Evolutionary conservation across 2,113 vertebrate species (phyloP).

Genomic region (cattle (Bos taurus)): ARS-UCD2.0 NC_037346.1:54970501-54971000

Average conservation of each 20-base stretch:
- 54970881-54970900: neutral
- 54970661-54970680: neutral
- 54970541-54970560: too few species aligned
- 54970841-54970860: neutral
- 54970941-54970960: neutral
- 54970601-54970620: fast-evolving
- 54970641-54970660: neutral
- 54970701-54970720: neutral
- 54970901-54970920: neutral
- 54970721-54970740: neutral
- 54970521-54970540: neutral
- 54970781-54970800: neutral
- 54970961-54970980: neutral
- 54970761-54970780: neutral
- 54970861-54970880: neutral
- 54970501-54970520: fast-evolving
- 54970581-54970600: neutral
- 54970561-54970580: neutral
- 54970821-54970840: neutral
- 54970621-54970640: neutral
- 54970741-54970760: neutral
- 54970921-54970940: neutral
- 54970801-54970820: neutral
- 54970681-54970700: neutral
- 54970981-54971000: neutral